phyloP scores from a whole-genome alignment of 2,797 vertebrate genomes.

The Mergus octosetaceus region DNA sequence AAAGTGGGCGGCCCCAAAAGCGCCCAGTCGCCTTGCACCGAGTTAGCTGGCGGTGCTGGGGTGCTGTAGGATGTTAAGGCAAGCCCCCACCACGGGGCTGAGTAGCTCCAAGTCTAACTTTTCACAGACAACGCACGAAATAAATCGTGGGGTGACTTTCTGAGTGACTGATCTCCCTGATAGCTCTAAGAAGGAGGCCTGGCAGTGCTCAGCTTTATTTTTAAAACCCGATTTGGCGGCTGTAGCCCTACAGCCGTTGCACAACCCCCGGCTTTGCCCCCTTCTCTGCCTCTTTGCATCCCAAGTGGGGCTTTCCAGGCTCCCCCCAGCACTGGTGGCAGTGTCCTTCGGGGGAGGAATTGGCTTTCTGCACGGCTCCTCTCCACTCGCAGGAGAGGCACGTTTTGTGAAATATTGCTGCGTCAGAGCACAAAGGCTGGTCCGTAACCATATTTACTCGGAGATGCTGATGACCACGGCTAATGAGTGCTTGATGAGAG shows the following conservation, averaged over 20 bases:
- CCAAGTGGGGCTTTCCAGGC: not conserved
- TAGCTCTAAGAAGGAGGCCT: accelerated
- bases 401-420: not conserved
- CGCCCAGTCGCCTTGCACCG: accelerated
- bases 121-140: too few relatives aligned
- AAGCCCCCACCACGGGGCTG: not conserved
- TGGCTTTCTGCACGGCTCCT: not conserved
- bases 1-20: accelerated
- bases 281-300: not conserved
- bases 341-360: not conserved
- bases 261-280: not conserved
- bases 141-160: too few relatives aligned
- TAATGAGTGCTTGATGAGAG: not conserved
- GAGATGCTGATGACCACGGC: not conserved
- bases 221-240: accelerated
- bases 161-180: too few relatives aligned
- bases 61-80: too few relatives aligned
- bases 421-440: not conserved
- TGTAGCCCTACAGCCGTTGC: too few relatives aligned
- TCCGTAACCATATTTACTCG: not conserved
- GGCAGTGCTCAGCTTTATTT: not conserved
- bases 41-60: too few relatives aligned
- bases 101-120: not conserved
- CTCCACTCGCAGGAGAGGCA: not conserved
- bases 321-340: not conserved